Conservation (phyloP, 2,797 vertebrate genomes). For the Darevskia nairensis region DNA sequence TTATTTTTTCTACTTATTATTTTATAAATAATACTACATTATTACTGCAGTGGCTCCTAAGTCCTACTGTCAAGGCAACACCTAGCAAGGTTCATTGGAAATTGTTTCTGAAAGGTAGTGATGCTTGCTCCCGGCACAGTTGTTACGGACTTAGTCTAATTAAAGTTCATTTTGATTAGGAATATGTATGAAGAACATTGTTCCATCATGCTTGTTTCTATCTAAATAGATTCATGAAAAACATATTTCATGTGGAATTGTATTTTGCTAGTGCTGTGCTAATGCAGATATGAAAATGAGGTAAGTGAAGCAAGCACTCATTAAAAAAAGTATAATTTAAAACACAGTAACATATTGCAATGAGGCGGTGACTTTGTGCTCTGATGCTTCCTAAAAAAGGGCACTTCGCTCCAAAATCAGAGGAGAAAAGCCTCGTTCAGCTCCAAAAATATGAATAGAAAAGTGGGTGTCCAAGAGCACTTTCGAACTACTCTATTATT, state of each 20-base stretch:
- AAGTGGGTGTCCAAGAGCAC: neutral
- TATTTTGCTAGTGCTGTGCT: neutral
- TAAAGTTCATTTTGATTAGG: conserved; percentile 53
- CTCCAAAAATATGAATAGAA: conserved; percentile 42
- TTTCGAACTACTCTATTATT: conserved; percentile 53
- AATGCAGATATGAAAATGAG: conserved; percentile 28
- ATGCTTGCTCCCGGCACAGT: conserved; percentile 44
- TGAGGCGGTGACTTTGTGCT: conserved; percentile 4
- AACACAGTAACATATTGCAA: conserved; percentile 8
- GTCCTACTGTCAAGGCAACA: conserved; percentile 33
- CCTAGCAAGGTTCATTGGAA: conserved; percentile 7
- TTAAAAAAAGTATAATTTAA: conserved; percentile 39
- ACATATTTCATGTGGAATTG: neutral
- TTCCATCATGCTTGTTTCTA: conserved; percentile 5
- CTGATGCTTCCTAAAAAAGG: conserved; percentile 5
- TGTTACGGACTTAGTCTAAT: conserved; percentile 56
- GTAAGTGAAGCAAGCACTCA: conserved; percentile 15
- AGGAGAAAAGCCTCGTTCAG: conserved; percentile 33
- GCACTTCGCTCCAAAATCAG: neutral
- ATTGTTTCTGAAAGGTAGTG: conserved; percentile 22
- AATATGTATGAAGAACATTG: neutral
- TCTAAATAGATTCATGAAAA: conserved; percentile 1
- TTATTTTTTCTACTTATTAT: conserved; percentile 24
- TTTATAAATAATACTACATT: conserved; percentile 22
- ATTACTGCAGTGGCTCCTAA: neutral